A percentile compares a stretch with the other conserved stretches of the same genome.
Evolutionary conservation across 1,140 invertebrate genomes (phyloP).

Genomic region (Psilanteris sp.): DNA sequence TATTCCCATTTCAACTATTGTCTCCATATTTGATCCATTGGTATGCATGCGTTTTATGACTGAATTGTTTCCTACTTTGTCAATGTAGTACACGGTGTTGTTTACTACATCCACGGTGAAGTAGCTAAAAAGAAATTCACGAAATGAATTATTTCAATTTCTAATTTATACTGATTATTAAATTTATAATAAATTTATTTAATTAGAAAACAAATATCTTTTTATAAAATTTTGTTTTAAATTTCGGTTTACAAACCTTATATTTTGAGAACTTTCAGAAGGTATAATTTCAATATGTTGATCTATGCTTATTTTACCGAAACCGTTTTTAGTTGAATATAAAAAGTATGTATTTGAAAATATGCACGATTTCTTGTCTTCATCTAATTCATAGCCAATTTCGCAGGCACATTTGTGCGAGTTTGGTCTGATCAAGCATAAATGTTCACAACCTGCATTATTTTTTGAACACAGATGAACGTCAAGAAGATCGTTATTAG

Average conservation of each 20-base stretch:
- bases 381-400: conserved; percentile 3
- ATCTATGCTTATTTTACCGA: not conserved
- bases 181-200: no score
- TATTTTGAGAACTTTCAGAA: conserved; percentile 1
- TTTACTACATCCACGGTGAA: conserved; percentile 12
- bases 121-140: not conserved
- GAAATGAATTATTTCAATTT: no score
- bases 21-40: not conserved
- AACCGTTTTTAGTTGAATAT: not conserved
- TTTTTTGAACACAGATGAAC: not conserved
- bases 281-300: not conserved
- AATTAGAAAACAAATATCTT: no score
- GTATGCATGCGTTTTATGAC: not conserved
- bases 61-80: not conserved
- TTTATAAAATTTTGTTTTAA: not conserved
- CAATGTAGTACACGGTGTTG: conserved; percentile 1
- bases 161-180: no score
- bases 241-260: conserved; percentile 9
- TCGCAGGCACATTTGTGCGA: conserved; percentile 2
- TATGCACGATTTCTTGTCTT: not conserved
- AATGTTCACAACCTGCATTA: conserved; percentile 15
- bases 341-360: not conserved
- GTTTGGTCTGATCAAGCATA: conserved; percentile 3
- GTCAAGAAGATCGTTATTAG: not conserved
- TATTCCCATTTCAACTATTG: not conserved